phyloP scores from a whole-genome alignment of 2,888 invertebrate species.

The Tetanocera ferruginea region DNA sequence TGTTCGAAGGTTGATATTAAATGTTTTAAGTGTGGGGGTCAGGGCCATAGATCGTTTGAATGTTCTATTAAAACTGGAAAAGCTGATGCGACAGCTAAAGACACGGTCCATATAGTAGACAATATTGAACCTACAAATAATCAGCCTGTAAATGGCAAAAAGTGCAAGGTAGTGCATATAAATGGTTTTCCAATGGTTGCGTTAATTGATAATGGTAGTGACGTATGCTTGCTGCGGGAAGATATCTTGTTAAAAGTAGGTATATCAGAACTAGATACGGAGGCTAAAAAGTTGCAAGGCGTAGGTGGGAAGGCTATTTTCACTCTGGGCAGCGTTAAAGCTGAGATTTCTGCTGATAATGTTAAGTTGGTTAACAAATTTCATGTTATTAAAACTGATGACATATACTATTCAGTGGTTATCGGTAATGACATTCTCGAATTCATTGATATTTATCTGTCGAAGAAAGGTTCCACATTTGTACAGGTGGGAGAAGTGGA shows the following conservation, averaged over 20 bases:
- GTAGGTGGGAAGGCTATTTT: slow-evolving; percentile 32
- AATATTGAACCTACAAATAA: no score
- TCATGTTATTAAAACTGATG: neutral
- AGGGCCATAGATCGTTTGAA: neutral
- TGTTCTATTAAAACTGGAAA: neutral
- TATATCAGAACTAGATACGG: slow-evolving; percentile 2
- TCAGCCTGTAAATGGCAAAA: neutral
- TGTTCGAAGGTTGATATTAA: neutral
- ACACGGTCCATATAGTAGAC: no score
- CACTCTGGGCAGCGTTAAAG: neutral
- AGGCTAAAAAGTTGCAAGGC: slow-evolving; percentile 1
- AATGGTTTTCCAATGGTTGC: slow-evolving; percentile 22
- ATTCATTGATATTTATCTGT: neutral
- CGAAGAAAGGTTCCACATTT: slow-evolving; percentile 1
- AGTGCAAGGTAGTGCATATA: neutral
- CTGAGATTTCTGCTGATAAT: neutral
- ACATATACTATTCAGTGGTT: slow-evolving; percentile 19
- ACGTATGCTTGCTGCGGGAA: slow-evolving; percentile 32
- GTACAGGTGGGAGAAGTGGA: neutral
- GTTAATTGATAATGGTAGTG: slow-evolving; percentile 18
- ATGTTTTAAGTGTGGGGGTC: neutral
- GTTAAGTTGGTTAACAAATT: neutral
- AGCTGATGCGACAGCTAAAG: neutral
- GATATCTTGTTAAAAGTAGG: slow-evolving; percentile 21
- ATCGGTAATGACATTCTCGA: slow-evolving; percentile 30